Evolutionary conservation across 2,888 invertebrate genomes (phyloP).

Genomic region (Cheilosia vernalis): DNA sequence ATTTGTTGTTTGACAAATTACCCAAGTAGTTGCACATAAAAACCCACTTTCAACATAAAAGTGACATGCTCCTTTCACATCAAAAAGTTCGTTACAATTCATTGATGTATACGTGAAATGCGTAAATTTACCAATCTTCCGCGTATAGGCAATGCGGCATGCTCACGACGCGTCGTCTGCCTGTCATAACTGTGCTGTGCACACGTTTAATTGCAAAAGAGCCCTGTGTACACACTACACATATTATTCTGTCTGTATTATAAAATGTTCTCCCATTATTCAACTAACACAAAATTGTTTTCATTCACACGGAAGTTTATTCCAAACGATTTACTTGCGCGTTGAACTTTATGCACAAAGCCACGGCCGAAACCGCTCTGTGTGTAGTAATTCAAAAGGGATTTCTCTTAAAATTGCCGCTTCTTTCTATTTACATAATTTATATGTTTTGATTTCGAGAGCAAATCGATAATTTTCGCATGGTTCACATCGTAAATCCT

Average conservation of each 20-base stretch:
- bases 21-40: no score
- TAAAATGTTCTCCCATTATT: not conserved
- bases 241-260: not conserved
- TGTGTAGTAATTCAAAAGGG: slow-evolving; percentile 28
- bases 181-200: not conserved
- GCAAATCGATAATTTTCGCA: slow-evolving; percentile 50
- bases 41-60: no score
- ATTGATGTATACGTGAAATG: no score
- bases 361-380: slow-evolving; percentile 1
- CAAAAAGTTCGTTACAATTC: no score
- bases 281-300: not conserved
- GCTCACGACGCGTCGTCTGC: no score
- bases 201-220: slow-evolving; percentile 8
- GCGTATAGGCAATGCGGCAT: no score
- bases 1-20: no score
- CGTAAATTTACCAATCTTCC: no score
- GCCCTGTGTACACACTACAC: not conserved
- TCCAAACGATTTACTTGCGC: slow-evolving; percentile 44
- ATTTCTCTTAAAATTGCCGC: slow-evolving; percentile 8
- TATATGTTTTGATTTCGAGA: slow-evolving; percentile 62
- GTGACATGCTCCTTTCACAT: no score
- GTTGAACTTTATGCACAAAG: slow-evolving; percentile 40
- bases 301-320: slow-evolving; percentile 7
- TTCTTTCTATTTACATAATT: slow-evolving; percentile 27
- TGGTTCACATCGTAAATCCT: slow-evolving; percentile 51